Evolutionary conservation across 2,888 invertebrate genomes (phyloP), one percentile per base, ranked within the genome.

Genomic region (Leuctra nigra): DNA sequence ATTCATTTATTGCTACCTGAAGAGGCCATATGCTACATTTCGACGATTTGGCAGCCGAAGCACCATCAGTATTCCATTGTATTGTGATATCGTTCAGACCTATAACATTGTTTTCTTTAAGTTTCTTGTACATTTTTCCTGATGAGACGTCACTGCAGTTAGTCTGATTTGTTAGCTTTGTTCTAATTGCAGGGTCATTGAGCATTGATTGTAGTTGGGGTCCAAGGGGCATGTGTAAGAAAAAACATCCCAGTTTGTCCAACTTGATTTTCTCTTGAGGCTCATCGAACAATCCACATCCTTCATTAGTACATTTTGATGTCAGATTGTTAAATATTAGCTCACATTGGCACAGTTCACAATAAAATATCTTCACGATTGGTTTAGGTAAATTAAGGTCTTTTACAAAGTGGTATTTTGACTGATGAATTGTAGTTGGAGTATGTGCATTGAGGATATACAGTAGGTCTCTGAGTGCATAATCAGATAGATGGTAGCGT

Each of bases 11-110:
- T n/a, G 38, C 14, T 4, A 20, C 33, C 36, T 36, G 53, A 18
- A 36, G 14, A 13, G 52, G 52, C 52, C 52, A 52, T 20, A 36
- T 20, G 18, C 36, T 33, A 33, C 33, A 33, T 16, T 52, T 52
- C 7, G 52, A 29, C n/a, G 52, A 52, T 16, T 52, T 52, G 41
- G 41, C n/a, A 2, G 41, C 18, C 18, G 41, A 41, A 41, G 41
- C 41, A 11, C 41, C 41, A 20, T 41, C 41, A 16, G 41, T 41
- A 20, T 41, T 41, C 41, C 41, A 41, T 18, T 41, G 41, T 11
- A 41, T 9, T 14, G 52, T 52, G 16, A 52, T 20, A 36, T 52
- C 52, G 18, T 24, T 22, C 9, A n/a, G 52, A 29, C 52, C 52
- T n/a, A 52, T 29, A 4, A 20, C 14, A 25, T 24, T 24, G 33